A percentile compares a stretch with the other conserved stretches of the same genome.
phyloP scores from a whole-genome alignment of 2,888 invertebrate genomes.

The Meteorus colon region DNA sequence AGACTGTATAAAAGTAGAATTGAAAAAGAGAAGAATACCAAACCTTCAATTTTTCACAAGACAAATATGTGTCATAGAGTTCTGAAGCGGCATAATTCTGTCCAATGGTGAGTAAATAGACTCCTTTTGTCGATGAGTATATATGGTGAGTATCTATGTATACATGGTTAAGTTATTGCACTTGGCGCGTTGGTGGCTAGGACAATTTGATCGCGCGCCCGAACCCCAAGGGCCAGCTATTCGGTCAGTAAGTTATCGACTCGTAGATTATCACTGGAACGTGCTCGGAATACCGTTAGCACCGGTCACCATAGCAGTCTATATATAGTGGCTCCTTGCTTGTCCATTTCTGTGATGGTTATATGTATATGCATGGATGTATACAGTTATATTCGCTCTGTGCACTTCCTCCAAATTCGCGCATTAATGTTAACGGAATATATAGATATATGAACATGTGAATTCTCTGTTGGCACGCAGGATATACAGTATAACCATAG shows the following conservation, averaged over 20 bases:
- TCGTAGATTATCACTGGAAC: slow-evolving; percentile 55
- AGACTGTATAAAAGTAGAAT: too few relatives aligned
- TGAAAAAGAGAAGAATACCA: too few relatives aligned
- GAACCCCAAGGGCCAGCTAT: slow-evolving; percentile 44
- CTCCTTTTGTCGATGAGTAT: slow-evolving; percentile 42
- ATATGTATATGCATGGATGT: slow-evolving; percentile 1
- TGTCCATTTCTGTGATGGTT: slow-evolving; percentile 43
- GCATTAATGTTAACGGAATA: slow-evolving; percentile 47
- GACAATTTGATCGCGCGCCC: slow-evolving; percentile 52
- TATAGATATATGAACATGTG: slow-evolving; percentile 26
- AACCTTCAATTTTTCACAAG: too few relatives aligned
- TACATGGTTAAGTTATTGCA: slow-evolving; percentile 42
- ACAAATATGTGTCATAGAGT: too few relatives aligned
- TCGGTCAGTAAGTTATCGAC: slow-evolving; percentile 56
- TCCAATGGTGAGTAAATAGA: slow-evolving; percentile 44
- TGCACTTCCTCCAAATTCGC: slow-evolving; percentile 41
- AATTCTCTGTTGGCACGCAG: slow-evolving; percentile 19
- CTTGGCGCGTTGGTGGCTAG: slow-evolving; percentile 42
- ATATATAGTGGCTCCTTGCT: slow-evolving; percentile 40
- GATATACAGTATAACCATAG: slow-evolving; percentile 20
- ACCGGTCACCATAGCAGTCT: slow-evolving; percentile 36
- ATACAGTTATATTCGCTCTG: slow-evolving; percentile 6
- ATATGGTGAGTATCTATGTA: not conserved
- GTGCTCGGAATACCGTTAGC: slow-evolving; percentile 53
- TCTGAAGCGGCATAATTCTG: slow-evolving; percentile 15